These are phyloP conservation scores for Climacteris rufus DNA, from an alignment of 2,113 vertebrate species.

Conservation along the genomic window DNA sequence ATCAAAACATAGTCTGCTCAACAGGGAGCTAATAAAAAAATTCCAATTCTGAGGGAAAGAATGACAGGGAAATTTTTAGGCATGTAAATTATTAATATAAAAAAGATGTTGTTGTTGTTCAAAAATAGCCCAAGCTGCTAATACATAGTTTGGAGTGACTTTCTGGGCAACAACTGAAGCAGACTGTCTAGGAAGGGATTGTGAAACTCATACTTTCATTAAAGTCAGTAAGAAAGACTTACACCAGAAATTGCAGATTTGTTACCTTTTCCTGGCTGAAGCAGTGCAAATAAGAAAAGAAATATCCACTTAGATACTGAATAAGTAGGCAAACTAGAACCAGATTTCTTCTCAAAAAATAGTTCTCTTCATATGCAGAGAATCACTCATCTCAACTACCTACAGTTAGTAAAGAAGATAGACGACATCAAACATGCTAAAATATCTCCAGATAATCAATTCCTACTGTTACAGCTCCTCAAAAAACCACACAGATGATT, in stretches of 20 bases:
- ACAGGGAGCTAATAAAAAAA: constrained; percentile 35
- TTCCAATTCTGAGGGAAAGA: not conserved
- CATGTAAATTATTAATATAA: constrained; percentile 15
- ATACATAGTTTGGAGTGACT: not conserved
- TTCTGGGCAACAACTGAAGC: constrained; percentile 15
- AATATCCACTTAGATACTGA: not conserved
- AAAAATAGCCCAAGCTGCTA: constrained; percentile 25
- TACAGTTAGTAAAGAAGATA: not conserved
- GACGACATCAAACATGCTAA: not conserved
- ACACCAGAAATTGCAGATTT: not conserved
- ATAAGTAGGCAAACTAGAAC: not conserved
- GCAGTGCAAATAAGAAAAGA: not conserved
- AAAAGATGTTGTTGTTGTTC: not conserved
- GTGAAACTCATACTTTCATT: not conserved
- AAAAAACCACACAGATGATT: not conserved
- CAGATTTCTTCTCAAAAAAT: not conserved
- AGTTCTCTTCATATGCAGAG: not conserved
- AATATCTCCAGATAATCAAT: constrained; percentile 23
- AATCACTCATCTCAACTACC: not conserved
- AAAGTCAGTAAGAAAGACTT: not conserved
- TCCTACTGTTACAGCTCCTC: not conserved
- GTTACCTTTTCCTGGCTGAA: not conserved
- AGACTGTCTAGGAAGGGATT: constrained; percentile 3
- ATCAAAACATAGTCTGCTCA: constrained; percentile 51
- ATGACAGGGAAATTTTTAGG: constrained; percentile 31